Percentiles rank a stretch among this genome's conserved stretches.
phyloP scores from a whole-genome alignment of 2,888 invertebrate species.

The Lycocerus yunnanus region DNA sequence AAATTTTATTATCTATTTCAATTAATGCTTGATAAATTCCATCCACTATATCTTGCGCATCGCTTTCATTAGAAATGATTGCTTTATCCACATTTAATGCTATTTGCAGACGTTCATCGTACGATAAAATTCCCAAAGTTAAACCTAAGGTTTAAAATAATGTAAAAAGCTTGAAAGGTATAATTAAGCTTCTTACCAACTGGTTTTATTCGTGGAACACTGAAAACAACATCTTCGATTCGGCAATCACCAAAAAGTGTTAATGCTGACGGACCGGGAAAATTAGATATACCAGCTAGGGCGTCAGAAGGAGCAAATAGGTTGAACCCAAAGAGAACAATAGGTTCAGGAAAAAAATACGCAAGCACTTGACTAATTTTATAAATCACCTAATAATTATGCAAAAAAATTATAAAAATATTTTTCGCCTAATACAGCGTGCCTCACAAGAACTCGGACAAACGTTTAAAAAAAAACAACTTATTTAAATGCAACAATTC shows the following conservation, averaged over 20 bases:
- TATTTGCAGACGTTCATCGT: slow-evolving; percentile 57
- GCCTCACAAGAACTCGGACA: too few species aligned
- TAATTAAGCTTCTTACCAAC: not conserved
- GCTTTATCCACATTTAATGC: slow-evolving; percentile 58
- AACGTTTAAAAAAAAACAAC: too few species aligned
- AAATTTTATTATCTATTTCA: not conserved
- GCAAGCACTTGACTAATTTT: not conserved
- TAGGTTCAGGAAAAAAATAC: not conserved
- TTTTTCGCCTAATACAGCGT: too few species aligned
- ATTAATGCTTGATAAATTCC: slow-evolving; percentile 5
- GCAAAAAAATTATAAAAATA: too few species aligned
- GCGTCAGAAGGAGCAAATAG: too few species aligned
- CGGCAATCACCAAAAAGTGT: slow-evolving; percentile 33
- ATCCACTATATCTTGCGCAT: slow-evolving; percentile 51
- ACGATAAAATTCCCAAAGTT: slow-evolving; percentile 58
- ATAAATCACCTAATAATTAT: not conserved
- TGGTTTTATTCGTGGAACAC: slow-evolving; percentile 53
- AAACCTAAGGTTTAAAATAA: slow-evolving; percentile 50
- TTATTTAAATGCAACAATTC: too few species aligned
- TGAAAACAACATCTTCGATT: slow-evolving; percentile 58
- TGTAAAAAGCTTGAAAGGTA: not conserved
- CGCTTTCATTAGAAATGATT: slow-evolving; percentile 50
- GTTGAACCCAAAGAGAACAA: not conserved
- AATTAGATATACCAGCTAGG: not conserved
- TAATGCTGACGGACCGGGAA: not conserved